Conservation (phyloP, 2,797 vertebrate genomes). For the Phoxinus dragarum region DNA sequence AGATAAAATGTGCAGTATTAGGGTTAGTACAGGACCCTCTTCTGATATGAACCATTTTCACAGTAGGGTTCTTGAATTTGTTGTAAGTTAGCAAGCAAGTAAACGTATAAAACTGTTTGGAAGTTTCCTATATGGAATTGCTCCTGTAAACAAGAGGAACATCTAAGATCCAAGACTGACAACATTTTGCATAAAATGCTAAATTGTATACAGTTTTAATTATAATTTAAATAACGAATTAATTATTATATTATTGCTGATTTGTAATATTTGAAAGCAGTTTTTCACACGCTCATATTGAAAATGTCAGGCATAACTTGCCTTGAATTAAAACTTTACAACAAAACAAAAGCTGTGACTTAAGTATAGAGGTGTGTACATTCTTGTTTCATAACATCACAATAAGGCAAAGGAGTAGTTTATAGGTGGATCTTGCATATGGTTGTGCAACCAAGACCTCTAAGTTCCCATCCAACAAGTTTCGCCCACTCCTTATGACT, state of each 20-base stretch:
- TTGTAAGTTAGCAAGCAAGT: background rate
- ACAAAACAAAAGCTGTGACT: constrained; percentile 18
- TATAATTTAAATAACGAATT: too few species aligned
- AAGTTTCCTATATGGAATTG: background rate
- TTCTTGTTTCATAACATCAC: background rate
- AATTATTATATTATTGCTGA: background rate
- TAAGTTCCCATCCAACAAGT: background rate
- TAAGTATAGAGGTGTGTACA: constrained; percentile 5
- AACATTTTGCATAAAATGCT: background rate
- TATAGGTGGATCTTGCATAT: constrained; percentile 17
- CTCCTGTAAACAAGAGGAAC: background rate
- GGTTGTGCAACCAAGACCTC: background rate
- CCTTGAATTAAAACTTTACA: constrained; percentile 8
- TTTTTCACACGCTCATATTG: background rate
- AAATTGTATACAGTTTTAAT: background rate
- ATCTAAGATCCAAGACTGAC: background rate
- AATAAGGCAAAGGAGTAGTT: background rate
- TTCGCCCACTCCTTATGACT: constrained; percentile 2
- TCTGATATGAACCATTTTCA: background rate
- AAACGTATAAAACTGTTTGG: too few species aligned
- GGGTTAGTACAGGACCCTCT: background rate
- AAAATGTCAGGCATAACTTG: background rate
- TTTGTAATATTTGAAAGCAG: background rate
- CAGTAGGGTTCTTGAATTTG: background rate
- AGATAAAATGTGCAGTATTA: background rate